phyloP scores from a whole-genome alignment of 2,888 invertebrate species.

The Euzophera pinguis region DNA sequence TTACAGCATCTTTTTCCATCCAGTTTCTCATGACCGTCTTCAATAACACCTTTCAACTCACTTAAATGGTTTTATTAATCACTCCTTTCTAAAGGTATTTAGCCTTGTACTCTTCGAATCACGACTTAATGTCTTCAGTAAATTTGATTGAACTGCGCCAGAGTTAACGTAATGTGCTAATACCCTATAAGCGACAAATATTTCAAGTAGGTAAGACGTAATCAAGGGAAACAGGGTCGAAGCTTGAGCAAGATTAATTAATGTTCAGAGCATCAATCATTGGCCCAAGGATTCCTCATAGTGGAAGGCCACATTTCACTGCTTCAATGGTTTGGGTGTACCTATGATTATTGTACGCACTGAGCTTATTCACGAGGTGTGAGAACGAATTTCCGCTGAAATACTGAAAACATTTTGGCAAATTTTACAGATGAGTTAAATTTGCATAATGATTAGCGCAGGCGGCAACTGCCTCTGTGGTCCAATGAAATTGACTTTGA shows the following conservation, averaged over 20 bases:
- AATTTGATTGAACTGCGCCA: background rate
- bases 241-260: constrained; percentile 71
- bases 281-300: constrained; percentile 45
- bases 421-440: too few species aligned
- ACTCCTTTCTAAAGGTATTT: background rate
- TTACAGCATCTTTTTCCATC: too few species aligned
- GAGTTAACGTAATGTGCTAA: background rate
- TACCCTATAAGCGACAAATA: constrained; percentile 35
- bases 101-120: background rate
- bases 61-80: too few species aligned
- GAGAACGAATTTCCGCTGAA: too few species aligned
- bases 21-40: too few species aligned
- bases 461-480: too few species aligned
- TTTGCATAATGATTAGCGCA: too few species aligned
- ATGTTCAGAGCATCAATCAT: constrained; percentile 68
- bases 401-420: too few species aligned
- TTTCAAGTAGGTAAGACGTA: constrained; percentile 37
- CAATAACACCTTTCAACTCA: too few species aligned
- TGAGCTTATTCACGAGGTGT: background rate
- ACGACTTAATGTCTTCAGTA: background rate
- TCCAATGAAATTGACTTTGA: too few species aligned
- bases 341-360: constrained; percentile 11
- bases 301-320: constrained; percentile 18
- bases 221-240: constrained; percentile 50
- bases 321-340: constrained; percentile 9